Evolutionary conservation across 2,888 invertebrate species (phyloP).

Genomic region (Dynastes grantii): DNA sequence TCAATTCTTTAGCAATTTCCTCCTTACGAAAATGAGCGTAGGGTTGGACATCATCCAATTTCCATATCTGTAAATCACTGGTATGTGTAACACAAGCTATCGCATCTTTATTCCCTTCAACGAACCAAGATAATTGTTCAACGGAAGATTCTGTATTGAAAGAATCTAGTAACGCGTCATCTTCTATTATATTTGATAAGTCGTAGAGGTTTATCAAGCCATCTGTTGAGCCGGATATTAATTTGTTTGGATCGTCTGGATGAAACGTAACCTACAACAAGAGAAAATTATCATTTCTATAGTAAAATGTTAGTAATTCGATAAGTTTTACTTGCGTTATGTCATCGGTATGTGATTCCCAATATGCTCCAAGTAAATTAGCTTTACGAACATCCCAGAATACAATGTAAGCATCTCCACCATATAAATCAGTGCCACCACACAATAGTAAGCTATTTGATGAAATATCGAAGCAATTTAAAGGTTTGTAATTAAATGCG

Average conservation of each 20-base stretch:
- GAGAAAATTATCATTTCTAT: background rate
- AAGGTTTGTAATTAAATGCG: conserved; percentile 73
- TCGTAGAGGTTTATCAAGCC: conserved; percentile 91
- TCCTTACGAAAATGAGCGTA: conserved; percentile 74
- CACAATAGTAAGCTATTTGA: conserved; percentile 80
- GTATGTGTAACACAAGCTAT: conserved; percentile 82
- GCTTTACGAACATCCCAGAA: conserved; percentile 85
- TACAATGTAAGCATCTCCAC: conserved; percentile 81
- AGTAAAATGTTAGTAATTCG: background rate
- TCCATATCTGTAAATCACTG: conserved; percentile 81
- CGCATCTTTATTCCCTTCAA: conserved; percentile 69
- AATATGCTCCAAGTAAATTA: conserved; percentile 83
- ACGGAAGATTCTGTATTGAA: conserved; percentile 87
- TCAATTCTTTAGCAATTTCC: conserved; percentile 75
- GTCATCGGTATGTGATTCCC: conserved; percentile 88
- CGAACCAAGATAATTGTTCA: conserved; percentile 75
- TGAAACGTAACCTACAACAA: conserved; percentile 79
- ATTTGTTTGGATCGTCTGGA: conserved; percentile 75
- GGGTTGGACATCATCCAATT: conserved; percentile 76
- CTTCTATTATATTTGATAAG: conserved; percentile 81
- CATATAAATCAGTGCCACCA: conserved; percentile 82
- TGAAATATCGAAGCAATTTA: conserved; percentile 84
- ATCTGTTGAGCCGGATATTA: conserved; percentile 87
- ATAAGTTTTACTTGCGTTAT: conserved; percentile 77
- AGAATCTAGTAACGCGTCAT: conserved; percentile 84